Conservation (phyloP, 2,888 invertebrate genomes). For the Oeneis ivallda region DNA sequence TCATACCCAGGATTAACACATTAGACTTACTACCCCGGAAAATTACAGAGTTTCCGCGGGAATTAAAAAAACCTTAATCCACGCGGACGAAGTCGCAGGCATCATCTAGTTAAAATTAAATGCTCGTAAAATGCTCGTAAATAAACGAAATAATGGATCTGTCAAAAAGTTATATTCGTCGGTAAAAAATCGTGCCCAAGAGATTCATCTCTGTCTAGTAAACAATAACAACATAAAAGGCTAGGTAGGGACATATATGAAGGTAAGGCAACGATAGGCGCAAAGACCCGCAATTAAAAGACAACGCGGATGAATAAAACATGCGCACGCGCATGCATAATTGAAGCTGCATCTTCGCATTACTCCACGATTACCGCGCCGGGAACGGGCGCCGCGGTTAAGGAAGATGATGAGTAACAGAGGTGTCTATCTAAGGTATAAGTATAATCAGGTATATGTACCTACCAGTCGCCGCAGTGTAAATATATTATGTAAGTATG, state of each 20-base stretch:
- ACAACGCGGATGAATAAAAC: slow-evolving; percentile 48
- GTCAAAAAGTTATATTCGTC: too few relatives aligned
- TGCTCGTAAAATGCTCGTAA: too few relatives aligned
- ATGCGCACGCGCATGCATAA: slow-evolving; percentile 43
- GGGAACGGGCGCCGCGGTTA: slow-evolving; percentile 8
- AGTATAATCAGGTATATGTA: too few relatives aligned
- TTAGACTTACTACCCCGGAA: too few relatives aligned
- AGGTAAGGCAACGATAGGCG: background rate
- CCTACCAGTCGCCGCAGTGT: background rate
- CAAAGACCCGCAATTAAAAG: slow-evolving; percentile 47
- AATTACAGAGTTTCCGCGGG: too few relatives aligned
- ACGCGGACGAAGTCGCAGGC: too few relatives aligned
- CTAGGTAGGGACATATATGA: background rate
- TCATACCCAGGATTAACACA: too few relatives aligned
- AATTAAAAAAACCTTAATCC: too few relatives aligned
- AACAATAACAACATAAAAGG: slow-evolving; percentile 20
- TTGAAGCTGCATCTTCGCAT: slow-evolving; percentile 49
- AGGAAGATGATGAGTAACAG: slow-evolving; percentile 5
- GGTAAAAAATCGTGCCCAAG: background rate
- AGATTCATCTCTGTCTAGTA: slow-evolving; percentile 4
- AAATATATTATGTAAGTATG: slow-evolving; percentile 12
- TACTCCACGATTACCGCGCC: slow-evolving; percentile 24
- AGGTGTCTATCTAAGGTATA: background rate
- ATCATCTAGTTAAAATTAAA: too few relatives aligned
- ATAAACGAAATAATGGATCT: too few relatives aligned